Base-by-base conservation (phyloP, 2,797 vertebrate species). In the Manis crassicaudata region DNA sequence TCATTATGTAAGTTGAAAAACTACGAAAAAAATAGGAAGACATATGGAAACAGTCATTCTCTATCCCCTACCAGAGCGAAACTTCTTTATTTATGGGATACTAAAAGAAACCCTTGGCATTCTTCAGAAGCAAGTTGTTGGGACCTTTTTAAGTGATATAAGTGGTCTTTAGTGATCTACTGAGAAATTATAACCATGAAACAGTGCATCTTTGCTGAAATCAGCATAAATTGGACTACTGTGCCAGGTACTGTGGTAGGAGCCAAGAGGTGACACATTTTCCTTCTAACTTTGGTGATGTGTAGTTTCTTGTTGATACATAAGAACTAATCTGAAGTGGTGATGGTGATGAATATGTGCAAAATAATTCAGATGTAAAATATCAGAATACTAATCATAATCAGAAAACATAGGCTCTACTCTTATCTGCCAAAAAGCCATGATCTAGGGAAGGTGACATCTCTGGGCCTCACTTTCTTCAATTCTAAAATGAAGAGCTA, bases 321-420 rank as follows among this genome's bases (percentile, higher is more conserved):
- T 16, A 52, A 88, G 56, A 91, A 72, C 29, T 63, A 65, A 87
- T 50, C 20, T 73, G 37, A 90, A 68, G n/a, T 73, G 20, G 79
- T 95, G 32, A 85, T 58, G 20, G 46, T 58, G 2, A 5, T 73
- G n/a, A 54, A 13, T 63, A 80, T 16, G 16, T 82, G 23, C n/a
- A 85, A 86, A 85, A 88, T 60, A 85, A 86, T 60, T 93, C 63
- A 84, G 76, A 27, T 62, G 16, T n/a, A 25, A 85, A 75, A 87
- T 63, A 43, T 8, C 25, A 77, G 67, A 80, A 32, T 18, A 63
- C 8, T 84, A 94, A 79, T 58, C 50, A 72, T 84, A 88, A 58
- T 27, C 52, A 95, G 56, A 87, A 96, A 89, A 92, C n/a, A 56
- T 0, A 58, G 20, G 21, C 50, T 93, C 80, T 89, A 25, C 7